Base-by-base conservation (phyloP, 2,797 vertebrate genomes). In the Salarias fasciatus region DNA sequence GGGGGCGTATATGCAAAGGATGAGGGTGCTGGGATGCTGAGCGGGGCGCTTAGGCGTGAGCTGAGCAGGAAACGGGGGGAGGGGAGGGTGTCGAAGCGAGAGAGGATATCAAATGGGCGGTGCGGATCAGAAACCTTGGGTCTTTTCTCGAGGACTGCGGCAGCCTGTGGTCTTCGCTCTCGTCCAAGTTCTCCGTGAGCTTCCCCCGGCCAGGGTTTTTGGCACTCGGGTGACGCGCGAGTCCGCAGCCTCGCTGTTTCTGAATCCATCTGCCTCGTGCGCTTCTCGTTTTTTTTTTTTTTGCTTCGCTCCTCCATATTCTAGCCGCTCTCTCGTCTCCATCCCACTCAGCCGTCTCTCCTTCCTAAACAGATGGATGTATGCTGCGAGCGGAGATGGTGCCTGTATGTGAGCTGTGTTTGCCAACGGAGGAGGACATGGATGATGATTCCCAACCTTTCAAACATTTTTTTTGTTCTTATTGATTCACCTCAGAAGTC, bases 371-470 rank as follows among this genome's bases (percentile, higher is more conserved):
- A 53, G 60, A 46, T 50, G 70, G 65, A 64, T 69, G 58, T 46
- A 61, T 24, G 56, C 40, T 72, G 69, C 30, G 12, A 66, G 79
- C 60, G 52, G 46, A 77, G 72, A 63, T 47, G 46, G 43, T 14
- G 55, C 53, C 47, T 28, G 38, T 54, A 37, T 48, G 49, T 54
- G 35, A 47, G 37, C 13, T 57, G 63, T 62, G 69, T 69, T 73
- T 62, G 38, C 70, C 38, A 56, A 79, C 44, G 11, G 71, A 83
- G 67, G 80, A 83, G 65, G 44, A 64, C 64, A 65, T 48, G 30
- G 54, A 75, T 78, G 79, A 81, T 84, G 65, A 73, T 70, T 80
- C 60, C 63, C 0, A n/a, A 63, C 59, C 48, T 30, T 72, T 44
- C 54, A 41, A 46, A 74, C 40, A 1, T 60, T 69, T 55, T 55